A percentile compares a stretch with the other conserved stretches of the same genome.
phyloP scores from a whole-genome alignment of 2,113 vertebrate genomes.

The Nycticebus coucang region DNA sequence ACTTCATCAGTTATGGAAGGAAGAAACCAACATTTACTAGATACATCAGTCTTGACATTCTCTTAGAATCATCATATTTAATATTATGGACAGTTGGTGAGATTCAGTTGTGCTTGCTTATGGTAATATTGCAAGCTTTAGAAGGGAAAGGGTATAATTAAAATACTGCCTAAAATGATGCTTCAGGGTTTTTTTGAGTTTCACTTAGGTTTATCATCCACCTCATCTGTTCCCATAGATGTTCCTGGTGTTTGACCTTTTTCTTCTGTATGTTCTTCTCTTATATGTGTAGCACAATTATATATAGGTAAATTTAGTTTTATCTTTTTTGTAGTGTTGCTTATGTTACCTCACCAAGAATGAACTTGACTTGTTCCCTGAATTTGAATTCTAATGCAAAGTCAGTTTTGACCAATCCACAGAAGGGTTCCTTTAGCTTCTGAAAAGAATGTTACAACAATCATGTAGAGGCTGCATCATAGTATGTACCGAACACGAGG shows the following conservation, averaged over 20 bases:
- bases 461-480: background rate
- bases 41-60: background rate
- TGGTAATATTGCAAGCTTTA: background rate
- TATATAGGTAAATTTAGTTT: background rate
- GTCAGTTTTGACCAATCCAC: background rate
- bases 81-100: background rate
- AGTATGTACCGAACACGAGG: background rate
- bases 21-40: background rate
- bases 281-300: background rate
- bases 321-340: slow-evolving; percentile 16
- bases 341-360: background rate
- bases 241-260: slow-evolving; percentile 18
- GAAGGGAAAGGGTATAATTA: slow-evolving; percentile 5
- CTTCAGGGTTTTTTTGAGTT: slow-evolving; percentile 26
- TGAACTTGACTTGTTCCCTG: background rate
- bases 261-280: background rate
- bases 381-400: slow-evolving; percentile 11
- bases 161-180: slow-evolving; percentile 13
- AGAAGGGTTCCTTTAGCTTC: background rate
- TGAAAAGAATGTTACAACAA: background rate
- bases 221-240: background rate
- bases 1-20: background rate
- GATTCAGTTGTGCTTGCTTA: slow-evolving; percentile 15
- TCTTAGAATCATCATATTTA: slow-evolving; percentile 1
- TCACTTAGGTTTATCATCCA: background rate